Percentiles rank a stretch among this genome's conserved stretches.
phyloP scores from a whole-genome alignment of 2,113 vertebrate species.

The Charadrius vociferus region DNA sequence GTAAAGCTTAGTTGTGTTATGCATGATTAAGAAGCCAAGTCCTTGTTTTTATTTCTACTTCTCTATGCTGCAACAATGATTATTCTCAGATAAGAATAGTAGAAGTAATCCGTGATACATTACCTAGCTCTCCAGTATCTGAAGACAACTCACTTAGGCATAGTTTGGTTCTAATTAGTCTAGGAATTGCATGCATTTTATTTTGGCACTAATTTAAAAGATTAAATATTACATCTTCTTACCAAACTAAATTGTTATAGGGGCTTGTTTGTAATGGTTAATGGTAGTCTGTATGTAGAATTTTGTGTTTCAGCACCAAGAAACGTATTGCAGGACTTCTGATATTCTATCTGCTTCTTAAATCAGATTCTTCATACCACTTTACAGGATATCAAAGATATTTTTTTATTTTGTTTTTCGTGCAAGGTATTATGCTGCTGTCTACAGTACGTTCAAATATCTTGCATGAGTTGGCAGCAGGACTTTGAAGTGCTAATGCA shows the following conservation, averaged over 20 bases:
- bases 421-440: not conserved
- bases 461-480: constrained; percentile 26
- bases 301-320: not conserved
- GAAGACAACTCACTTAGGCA: not conserved
- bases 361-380: not conserved
- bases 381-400: not conserved
- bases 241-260: not conserved
- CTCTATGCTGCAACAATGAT: not conserved
- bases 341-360: not conserved
- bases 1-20: constrained; percentile 56
- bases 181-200: not conserved
- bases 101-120: not conserved
- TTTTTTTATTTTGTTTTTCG: not conserved
- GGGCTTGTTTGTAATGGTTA: not conserved
- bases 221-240: not conserved
- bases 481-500: constrained; percentile 67
- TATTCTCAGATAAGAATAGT: not conserved
- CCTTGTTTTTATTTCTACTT: not conserved
- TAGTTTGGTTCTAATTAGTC: not conserved
- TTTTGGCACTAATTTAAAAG: not conserved
- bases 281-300: not conserved
- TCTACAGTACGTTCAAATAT: not conserved
- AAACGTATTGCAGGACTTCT: not conserved
- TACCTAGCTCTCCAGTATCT: not conserved
- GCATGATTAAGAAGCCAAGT: not conserved